phyloP scores from a whole-genome alignment of 2,888 invertebrate genomes.

The Cacoxenus indagator region DNA sequence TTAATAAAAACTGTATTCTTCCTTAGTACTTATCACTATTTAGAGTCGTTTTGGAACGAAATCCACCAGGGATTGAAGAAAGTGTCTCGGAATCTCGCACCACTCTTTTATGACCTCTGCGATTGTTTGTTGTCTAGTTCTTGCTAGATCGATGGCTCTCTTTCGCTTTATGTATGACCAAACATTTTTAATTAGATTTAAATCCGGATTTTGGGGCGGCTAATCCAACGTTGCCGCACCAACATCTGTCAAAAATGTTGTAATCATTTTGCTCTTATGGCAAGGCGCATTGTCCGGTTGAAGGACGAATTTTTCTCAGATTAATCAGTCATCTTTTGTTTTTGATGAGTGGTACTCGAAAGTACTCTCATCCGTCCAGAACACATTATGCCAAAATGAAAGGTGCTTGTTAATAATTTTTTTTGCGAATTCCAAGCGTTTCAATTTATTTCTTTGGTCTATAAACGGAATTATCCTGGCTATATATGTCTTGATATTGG shows the following conservation, averaged over 20 bases:
- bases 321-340: constrained; percentile 1
- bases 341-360: constrained; percentile 4
- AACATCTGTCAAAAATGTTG: not conserved
- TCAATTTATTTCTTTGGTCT: not conserved
- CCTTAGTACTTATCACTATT: no score
- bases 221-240: not conserved
- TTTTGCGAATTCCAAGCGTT: not conserved
- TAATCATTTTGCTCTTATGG: constrained; percentile 3
- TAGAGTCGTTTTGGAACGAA: no score
- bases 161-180: not conserved
- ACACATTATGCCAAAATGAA: no score
- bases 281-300: not conserved
- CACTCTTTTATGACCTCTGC: not conserved
- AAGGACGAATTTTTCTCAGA: not conserved
- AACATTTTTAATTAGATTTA: not conserved
- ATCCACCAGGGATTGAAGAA: no score
- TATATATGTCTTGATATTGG: not conserved
- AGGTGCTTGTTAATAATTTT: not conserved
- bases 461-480: not conserved
- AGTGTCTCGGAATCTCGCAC: not conserved
- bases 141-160: not conserved
- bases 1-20: no score
- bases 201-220: constrained; percentile 14
- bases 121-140: not conserved
- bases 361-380: constrained; percentile 3